Evolutionary conservation across 2,888 invertebrate genomes (phyloP), one percentile per base, ranked within the genome.

Genomic region (Cantharis flavilabris): DNA sequence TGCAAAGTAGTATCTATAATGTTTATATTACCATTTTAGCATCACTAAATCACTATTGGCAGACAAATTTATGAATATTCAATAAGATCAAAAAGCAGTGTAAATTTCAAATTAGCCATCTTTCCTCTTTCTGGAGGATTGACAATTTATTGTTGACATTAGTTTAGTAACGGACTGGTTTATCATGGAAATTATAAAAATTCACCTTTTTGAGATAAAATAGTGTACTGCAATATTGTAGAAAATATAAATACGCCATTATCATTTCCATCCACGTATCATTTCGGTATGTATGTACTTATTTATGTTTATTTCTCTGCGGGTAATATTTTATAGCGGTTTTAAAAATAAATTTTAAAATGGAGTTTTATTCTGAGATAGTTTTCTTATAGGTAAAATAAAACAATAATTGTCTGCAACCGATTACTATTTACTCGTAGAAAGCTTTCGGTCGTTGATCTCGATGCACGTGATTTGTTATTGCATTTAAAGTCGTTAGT

Each of bases 221-320:
- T 23, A n/a, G 23, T 67, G 65, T 23, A 67, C 23, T 23, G 26
- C 26, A 67, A 67, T 67, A 67, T 23, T 67, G 65, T 67, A 67
- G 65, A 67, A 67, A 67, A 67, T 49, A 67, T 67, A 67, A 67
- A 67, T 67, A 23, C 23, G 65, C 26, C 26, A 18, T 67, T 67
- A 67, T 67, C 26, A 67, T 67, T 67, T 67, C 65, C 26, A 20
- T 67, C 26, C 65, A 67, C 65, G 65, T 67, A 67, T 67, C 65
- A 67, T 67, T 67, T 67, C 26, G 65, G 65, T 67, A 67, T 67
- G 65, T 67, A 67, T 67, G 65, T 67, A 23, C 65, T 67, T 67
- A 67, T 67, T 67, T 67, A 67, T 67, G 65, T 67, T 20, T 67
- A 23, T 23, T 67, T 14, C 65, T 67, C 65, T 67, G 65, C 26